Percentiles rank a stretch among this genome's conserved stretches.
phyloP scores from a whole-genome alignment of 2,113 vertebrate genomes.

The Poicephalus meyeri region DNA sequence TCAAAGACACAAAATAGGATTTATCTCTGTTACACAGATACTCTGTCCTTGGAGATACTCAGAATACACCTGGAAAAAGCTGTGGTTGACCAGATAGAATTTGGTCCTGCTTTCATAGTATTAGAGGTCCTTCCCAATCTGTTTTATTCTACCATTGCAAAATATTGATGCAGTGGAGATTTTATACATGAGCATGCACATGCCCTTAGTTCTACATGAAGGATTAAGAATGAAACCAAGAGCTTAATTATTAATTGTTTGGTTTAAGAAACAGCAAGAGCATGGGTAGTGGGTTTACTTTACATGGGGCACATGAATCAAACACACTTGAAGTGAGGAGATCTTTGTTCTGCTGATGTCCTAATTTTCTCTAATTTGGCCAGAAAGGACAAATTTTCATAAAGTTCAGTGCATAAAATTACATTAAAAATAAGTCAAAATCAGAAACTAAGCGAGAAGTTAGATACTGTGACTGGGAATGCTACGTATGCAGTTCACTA shows the following conservation, averaged over 20 bases:
- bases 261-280: neutral
- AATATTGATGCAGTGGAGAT: neutral
- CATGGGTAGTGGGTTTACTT: neutral
- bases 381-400: neutral
- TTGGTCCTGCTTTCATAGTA: neutral
- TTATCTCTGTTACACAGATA: neutral
- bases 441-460: neutral
- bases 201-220: neutral
- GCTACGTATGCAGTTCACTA: neutral
- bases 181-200: neutral
- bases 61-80: neutral
- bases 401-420: neutral
- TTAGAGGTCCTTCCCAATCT: neutral
- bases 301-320: neutral
- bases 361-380: neutral
- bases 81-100: neutral
- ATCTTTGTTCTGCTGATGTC: neutral
- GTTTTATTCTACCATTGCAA: neutral
- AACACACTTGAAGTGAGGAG: neutral
- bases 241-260: slow-evolving; percentile 35
- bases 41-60: neutral
- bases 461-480: neutral
- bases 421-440: neutral
- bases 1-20: neutral
- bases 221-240: neutral